Conservation (phyloP, 2,113 vertebrate genomes). For the Fregetta grallaria region DNA sequence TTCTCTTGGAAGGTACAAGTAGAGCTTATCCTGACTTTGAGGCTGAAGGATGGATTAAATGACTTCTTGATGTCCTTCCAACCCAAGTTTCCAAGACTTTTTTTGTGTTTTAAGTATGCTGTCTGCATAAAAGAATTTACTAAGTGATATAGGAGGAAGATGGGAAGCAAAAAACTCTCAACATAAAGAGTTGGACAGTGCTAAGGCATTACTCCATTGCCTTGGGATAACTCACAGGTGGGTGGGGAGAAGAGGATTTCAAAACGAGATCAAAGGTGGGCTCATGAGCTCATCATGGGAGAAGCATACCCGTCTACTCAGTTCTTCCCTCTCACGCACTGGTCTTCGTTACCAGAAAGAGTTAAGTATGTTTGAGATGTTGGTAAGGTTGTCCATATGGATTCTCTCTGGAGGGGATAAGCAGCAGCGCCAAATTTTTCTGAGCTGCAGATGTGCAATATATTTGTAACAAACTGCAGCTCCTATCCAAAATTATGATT, state of each 20-base stretch:
- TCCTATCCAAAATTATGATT: slow-evolving; percentile 30
- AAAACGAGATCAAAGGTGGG: background rate
- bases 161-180: background rate
- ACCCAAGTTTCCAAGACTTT: background rate
- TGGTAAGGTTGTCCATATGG: background rate
- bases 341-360: background rate
- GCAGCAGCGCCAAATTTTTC: background rate
- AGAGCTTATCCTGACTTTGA: background rate
- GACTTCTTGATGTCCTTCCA: background rate
- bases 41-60: background rate
- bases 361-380: background rate
- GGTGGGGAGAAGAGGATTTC: background rate
- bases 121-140: background rate
- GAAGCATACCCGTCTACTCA: background rate
- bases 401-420: background rate
- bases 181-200: background rate
- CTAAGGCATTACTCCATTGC: background rate
- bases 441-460: slow-evolving; percentile 42
- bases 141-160: background rate
- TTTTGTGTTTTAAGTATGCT: background rate
- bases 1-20: background rate
- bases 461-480: slow-evolving; percentile 37
- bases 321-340: background rate
- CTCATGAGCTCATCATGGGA: background rate
- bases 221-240: background rate